Evolutionary conservation across 1,140 invertebrate genomes (phyloP).

Genomic region (Bicyclus anynana): DNA sequence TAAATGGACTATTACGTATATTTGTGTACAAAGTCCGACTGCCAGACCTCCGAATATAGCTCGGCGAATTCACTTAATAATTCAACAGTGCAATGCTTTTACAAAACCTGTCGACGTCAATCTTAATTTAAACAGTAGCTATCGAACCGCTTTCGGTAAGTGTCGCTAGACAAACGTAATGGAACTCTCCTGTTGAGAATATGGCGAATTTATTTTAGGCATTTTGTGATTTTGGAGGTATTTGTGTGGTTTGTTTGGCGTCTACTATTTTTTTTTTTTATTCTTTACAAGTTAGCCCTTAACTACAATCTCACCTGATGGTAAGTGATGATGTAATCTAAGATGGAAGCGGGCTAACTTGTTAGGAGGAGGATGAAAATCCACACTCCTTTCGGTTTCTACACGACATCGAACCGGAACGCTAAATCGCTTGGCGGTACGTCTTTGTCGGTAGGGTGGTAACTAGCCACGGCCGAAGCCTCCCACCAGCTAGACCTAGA

Average conservation of each 20-base stretch:
- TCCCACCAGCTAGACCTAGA: too few species aligned
- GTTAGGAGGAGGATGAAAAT: too few species aligned
- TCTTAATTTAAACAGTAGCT: constrained; percentile 69
- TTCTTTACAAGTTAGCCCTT: too few species aligned
- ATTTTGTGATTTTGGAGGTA: constrained; percentile 8
- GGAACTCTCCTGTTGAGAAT: constrained; percentile 58
- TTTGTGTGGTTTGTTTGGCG: neutral
- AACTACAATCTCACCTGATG: too few species aligned
- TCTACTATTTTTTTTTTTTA: too few species aligned
- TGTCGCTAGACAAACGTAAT: constrained; percentile 72
- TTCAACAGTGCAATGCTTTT: constrained; percentile 77
- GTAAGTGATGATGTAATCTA: too few species aligned
- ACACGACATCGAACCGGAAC: too few species aligned
- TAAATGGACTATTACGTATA: constrained; percentile 60
- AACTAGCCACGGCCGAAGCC: too few species aligned
- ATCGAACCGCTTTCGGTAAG: constrained; percentile 67
- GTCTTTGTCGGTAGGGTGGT: too few species aligned
- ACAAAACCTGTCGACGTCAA: constrained; percentile 75
- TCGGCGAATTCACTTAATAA: constrained; percentile 71
- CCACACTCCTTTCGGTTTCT: too few species aligned
- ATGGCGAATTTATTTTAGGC: constrained; percentile 13
- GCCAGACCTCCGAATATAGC: constrained; percentile 64
- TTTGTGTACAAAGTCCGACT: constrained; percentile 41
- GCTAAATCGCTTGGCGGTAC: too few species aligned
- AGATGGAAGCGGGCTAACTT: too few species aligned